Evolutionary conservation across 1,140 invertebrate genomes (phyloP).

Genomic region (Melipona quadrifasciata): DNA sequence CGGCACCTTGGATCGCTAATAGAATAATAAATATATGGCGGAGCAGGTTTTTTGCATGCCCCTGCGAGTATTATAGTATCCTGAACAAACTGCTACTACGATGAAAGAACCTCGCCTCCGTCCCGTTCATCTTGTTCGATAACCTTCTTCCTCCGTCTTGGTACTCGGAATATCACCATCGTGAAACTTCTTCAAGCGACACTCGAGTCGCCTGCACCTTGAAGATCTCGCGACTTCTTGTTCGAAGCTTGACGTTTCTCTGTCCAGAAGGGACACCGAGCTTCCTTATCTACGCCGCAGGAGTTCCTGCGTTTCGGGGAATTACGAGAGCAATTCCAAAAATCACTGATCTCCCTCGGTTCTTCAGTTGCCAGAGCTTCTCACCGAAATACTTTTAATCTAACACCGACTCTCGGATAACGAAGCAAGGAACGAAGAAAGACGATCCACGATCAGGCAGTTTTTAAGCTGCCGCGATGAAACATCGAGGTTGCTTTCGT

Average conservation of each 20-base stretch:
- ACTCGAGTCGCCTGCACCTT: not conserved
- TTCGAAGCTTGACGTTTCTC: not conserved
- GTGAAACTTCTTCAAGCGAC: not conserved
- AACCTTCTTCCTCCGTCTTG: not conserved
- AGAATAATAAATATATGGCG: slow-evolving; percentile 77
- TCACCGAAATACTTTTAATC: slow-evolving; percentile 49
- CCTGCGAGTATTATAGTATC: slow-evolving; percentile 36
- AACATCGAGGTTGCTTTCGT: slow-evolving; percentile 56
- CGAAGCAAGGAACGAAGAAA: slow-evolving; percentile 52
- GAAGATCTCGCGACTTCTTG: not conserved
- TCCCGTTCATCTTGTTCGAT: not conserved
- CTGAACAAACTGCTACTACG: slow-evolving; percentile 58
- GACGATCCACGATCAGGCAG: slow-evolving; percentile 51
- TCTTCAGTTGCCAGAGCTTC: no score
- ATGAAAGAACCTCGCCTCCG: not conserved
- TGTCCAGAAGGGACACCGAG: not conserved
- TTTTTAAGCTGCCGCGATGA: slow-evolving; percentile 59
- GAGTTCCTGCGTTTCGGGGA: not conserved
- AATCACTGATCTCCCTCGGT: not conserved
- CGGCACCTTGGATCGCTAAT: slow-evolving; percentile 72
- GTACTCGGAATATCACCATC: not conserved
- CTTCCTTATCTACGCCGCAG: not conserved
- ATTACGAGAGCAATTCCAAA: not conserved
- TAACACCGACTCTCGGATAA: slow-evolving; percentile 48
- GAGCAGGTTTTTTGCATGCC: slow-evolving; percentile 59